Base-by-base conservation (phyloP, 2,113 vertebrate species). In the Heterocephalus glaber region DNA sequence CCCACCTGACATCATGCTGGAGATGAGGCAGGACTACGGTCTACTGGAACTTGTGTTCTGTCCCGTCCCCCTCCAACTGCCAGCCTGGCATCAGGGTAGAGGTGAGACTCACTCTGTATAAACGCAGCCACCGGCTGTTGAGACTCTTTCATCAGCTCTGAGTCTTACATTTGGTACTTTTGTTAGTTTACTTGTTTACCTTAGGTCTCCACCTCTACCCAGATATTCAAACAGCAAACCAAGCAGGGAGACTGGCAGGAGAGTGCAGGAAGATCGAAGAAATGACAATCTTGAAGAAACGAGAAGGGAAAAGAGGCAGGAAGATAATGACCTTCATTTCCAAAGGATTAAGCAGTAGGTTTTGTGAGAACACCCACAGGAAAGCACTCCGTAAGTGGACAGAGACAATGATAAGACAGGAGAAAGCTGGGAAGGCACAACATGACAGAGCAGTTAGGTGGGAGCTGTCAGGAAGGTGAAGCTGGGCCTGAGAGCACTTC, bases 41-140 rank as follows among this genome's bases (percentile, higher is more conserved):
- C 63, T 20, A 1, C 3, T 1, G 28, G 68, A 54, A 13, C 30
- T 33, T 11, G 20, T 1, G n/a, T 11, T 8, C 19, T 0, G 12
- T 22, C 30, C 63, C 8, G 24, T 11, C 4, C 19, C 52, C 65
- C 65, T 63, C 38, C 1, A 11, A 0, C n/a, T 8, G 19, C 49
- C 81, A 44, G 47, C 49, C 56, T 56, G 33, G 30, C 86, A 2
- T 3, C 5, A 2, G 74, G 13, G 19, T 2, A 14, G 28, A 56
- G 24, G 5, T 12, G 3, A 56, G 0, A 1, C 6, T 7, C 1
- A 1, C 54, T 56, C 91, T 84, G n/a, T 3, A 56, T 1, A 35
- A 38, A 14, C 0, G 0, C 0, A 38, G 60, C 83, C 30, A 0
- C 35, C 6, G 4, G 0, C 0, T 2, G 17, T 0, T 3, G 47